Conservation (phyloP, 2,113 vertebrate genomes). For the Calonectris borealis region DNA sequence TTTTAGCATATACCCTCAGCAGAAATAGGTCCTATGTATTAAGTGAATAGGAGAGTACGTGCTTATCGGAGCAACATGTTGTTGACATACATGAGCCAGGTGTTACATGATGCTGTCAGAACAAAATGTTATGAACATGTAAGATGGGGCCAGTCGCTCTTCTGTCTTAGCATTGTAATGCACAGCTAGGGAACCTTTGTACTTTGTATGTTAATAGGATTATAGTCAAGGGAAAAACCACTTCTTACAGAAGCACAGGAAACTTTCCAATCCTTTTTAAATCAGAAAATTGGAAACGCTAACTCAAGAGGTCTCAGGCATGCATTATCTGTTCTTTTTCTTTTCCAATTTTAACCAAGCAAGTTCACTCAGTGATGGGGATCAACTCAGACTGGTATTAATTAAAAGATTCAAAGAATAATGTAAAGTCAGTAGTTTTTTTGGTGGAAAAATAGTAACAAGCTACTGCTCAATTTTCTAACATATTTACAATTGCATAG, state of each 20-base stretch:
- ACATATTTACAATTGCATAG: neutral
- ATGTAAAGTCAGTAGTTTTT: neutral
- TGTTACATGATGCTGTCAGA: neutral
- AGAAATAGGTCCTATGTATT: neutral
- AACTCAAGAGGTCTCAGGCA: neutral
- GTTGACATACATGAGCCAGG: neutral
- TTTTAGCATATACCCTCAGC: neutral
- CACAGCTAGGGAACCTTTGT: neutral
- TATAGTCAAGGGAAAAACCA: neutral
- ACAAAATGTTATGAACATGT: neutral
- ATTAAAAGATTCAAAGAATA: neutral
- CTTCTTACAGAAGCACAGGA: neutral
- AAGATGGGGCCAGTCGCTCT: neutral
- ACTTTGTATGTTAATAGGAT: neutral
- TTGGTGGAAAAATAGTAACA: neutral
- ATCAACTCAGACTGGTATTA: neutral
- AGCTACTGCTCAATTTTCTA: neutral
- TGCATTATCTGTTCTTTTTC: neutral
- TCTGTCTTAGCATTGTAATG: neutral
- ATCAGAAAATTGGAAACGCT: neutral
- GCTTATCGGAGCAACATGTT: neutral
- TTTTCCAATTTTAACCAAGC: neutral
- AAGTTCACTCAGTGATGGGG: neutral
- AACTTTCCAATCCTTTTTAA: neutral
- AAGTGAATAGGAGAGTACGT: neutral